Evolutionary conservation across 2,113 vertebrate genomes (phyloP), one percentile per base, ranked within the genome.

Genomic region (Paracyprichromis sp.): DNA sequence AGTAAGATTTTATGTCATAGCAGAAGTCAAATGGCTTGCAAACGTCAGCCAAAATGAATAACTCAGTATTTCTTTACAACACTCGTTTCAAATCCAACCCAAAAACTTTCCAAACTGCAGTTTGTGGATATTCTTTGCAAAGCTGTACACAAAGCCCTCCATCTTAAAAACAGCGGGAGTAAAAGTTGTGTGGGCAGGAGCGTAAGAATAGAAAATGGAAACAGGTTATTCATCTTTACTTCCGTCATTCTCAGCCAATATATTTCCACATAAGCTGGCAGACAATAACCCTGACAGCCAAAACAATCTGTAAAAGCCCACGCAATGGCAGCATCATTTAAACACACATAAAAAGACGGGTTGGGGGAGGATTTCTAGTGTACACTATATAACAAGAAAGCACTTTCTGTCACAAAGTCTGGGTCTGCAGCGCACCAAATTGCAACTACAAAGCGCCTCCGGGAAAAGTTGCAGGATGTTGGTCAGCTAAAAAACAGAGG

Each of bases 231-330:
- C 66, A 89, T 85, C 84, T 87, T 84, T 86, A 76, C 83, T 90
- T 88, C 89, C 21, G 81, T 90, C 91, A 91, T 73, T 92, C 92
- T 47, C 63, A 86, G 90, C 53, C 59, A 93, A 89, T 91, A 59
- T 73, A 89, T 93, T 90, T 92, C 69, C 53, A 83, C 84, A 92
- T 89, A 91, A 91, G 69, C 85, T 82, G 79, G 76, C 79, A 92
- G 84, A 95, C 91, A 93, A 92, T 86, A 91, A 86, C 34, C 63
- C 83, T 86, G 92, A 86, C 87, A 92, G 90, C 63, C 90, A 88
- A 92, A 94, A 92, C 94, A 94, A 92, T 94, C 89, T 89, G 87
- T 63, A 73, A 66, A 45, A 57, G 86, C 89, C 84, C 84, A 91
- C 86, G 19, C 90, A 82, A 82, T 3, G 56, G 78, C 17, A 52